phyloP scores from a whole-genome alignment of 2,888 invertebrate genomes.

The Andrena chrysosceles region DNA sequence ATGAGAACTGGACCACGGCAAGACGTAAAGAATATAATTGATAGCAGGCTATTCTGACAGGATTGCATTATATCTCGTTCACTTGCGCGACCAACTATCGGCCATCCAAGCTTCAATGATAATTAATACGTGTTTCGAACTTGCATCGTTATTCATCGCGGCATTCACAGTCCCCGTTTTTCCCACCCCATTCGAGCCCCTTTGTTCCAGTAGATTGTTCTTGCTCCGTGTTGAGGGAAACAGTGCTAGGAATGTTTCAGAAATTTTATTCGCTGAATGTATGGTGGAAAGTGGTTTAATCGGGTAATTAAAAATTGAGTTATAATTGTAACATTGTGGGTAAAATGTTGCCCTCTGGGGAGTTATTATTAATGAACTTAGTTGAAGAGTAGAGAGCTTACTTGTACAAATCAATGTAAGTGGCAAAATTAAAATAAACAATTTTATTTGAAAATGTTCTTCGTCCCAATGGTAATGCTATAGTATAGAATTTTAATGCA shows the following conservation, averaged over 20 bases:
- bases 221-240: background rate
- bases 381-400: no score
- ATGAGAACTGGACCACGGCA: constrained; percentile 39
- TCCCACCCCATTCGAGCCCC: background rate
- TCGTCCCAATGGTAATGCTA: no score
- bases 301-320: constrained; percentile 1
- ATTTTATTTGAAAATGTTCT: no score
- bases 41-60: constrained; percentile 66
- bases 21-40: constrained; percentile 63
- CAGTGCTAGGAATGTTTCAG: background rate
- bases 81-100: constrained; percentile 20
- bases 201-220: constrained; percentile 3
- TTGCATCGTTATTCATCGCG: constrained; percentile 51
- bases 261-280: constrained; percentile 9
- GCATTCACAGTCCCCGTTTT: background rate
- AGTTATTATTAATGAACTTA: background rate
- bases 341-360: background rate
- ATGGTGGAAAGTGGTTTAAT: background rate
- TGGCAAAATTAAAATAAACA: no score
- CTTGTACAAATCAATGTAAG: no score
- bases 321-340: background rate
- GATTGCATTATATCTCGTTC: constrained; percentile 44
- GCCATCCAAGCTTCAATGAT: constrained; percentile 24
- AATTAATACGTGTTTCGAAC: constrained; percentile 56
- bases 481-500: no score